Evolutionary conservation across 2,888 invertebrate genomes (phyloP).

Genomic region (Brassicogethes aeneus): DNA sequence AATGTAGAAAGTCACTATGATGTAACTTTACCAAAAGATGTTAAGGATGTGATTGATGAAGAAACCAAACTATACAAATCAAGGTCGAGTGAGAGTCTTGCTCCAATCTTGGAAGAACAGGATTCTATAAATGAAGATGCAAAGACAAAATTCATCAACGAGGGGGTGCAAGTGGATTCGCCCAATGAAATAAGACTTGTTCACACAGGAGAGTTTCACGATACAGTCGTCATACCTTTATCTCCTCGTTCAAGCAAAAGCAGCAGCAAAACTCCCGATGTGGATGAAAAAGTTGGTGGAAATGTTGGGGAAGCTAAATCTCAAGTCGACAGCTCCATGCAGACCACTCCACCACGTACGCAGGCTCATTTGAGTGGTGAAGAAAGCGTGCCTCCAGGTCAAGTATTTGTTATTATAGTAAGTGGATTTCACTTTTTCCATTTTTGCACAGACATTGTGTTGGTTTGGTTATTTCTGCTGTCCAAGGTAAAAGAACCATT

Average conservation of each 20-base stretch:
- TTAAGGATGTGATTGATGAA: not conserved
- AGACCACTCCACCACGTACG: conserved; percentile 24
- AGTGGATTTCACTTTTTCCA: conserved; percentile 30
- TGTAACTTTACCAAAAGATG: not conserved
- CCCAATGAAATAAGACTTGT: conserved; percentile 26
- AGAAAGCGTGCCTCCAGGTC: conserved; percentile 32
- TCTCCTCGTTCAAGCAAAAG: no score
- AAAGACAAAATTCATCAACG: not conserved
- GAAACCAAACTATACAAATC: no score
- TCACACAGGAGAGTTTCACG: conserved; percentile 49
- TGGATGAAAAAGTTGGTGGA: not conserved
- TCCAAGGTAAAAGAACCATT: no score
- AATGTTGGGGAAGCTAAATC: not conserved
- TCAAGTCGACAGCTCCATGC: conserved; percentile 12
- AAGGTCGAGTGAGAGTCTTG: not conserved
- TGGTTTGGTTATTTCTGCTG: no score
- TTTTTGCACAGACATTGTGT: not conserved
- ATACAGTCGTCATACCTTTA: conserved; percentile 32
- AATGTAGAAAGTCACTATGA: not conserved
- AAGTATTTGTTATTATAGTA: conserved; percentile 44
- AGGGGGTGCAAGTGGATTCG: not conserved
- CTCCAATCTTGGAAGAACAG: not conserved
- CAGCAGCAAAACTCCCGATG: no score
- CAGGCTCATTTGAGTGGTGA: conserved; percentile 10
- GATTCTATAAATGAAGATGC: not conserved